Evolutionary conservation across 2,113 vertebrate species (phyloP).

Genomic region (Neotoma lepida): DNA sequence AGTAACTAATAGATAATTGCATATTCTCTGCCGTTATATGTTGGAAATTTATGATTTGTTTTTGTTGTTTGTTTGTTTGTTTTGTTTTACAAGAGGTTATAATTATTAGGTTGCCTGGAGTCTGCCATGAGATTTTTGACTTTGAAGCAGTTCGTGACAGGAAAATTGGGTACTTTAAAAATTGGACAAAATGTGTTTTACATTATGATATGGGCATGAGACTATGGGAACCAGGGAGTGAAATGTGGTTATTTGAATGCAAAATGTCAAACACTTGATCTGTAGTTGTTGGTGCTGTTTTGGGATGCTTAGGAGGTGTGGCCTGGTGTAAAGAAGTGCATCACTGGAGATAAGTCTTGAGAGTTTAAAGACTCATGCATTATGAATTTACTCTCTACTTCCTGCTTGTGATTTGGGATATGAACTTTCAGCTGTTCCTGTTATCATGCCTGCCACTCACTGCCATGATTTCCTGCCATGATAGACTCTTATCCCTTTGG

Average conservation of each 20-base stretch:
- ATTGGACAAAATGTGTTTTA: not conserved
- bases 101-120: not conserved
- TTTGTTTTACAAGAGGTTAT: not conserved
- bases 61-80: not conserved
- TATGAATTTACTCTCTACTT: not conserved
- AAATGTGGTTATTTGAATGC: not conserved
- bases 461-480: not conserved
- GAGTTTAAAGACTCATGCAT: not conserved
- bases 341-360: not conserved
- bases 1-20: not conserved
- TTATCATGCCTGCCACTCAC: not conserved
- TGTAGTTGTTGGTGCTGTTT: not conserved
- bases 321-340: not conserved
- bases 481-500: not conserved
- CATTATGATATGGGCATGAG: not conserved
- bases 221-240: not conserved
- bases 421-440: not conserved
- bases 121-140: not conserved
- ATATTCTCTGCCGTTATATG: not conserved
- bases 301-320: not conserved
- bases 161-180: not conserved
- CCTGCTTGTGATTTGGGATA: not conserved
- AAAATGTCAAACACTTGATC: not conserved
- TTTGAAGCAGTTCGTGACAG: not conserved
- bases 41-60: not conserved